Base-by-base conservation (phyloP, 2,888 invertebrate genomes). In the Rosalia funebris region DNA sequence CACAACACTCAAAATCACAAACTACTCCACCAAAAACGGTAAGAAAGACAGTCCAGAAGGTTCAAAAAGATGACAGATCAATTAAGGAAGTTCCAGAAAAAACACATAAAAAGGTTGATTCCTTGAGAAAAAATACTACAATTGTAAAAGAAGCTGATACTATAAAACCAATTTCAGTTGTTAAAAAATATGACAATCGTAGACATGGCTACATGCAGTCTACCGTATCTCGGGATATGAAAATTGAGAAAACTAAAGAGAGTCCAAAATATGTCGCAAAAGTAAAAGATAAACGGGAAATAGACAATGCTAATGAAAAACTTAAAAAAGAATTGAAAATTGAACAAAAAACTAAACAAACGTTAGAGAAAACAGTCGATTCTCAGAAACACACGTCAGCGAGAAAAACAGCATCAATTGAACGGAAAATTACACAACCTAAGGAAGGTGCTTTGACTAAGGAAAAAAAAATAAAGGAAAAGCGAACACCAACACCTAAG, bases 131-230 rank as follows among this genome's bases (percentile, higher is more conserved):
- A 69, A n/a, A n/a, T n/a, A n/a, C n/a, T n/a, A n/a, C n/a, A n/a
- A n/a, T n/a, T n/a, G n/a, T n/a, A n/a, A 65, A 62, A 50, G 62
- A 62, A 41, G 16, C 41, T 12, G 41, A 53, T 14, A 20, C 45
- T 4, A 39, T 57, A 56, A 55, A 60, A 45, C 68, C 69, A 9
- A 41, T 57, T 15, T 67, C 66, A 10, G 62, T 63, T 37, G 48
- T 64, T 2, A 73, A 66, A 42, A 79, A 77, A 69, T 71, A 72
- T 56, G 77, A 78, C 41, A 71, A 53, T 17, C 66, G 75, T 52
- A 69, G 77, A 15, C 83, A 82, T 71, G 84, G 86, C 39, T 87
- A 87, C 66, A 87, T 87, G 87, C 84, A 84, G 64, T 86, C 87
- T 0, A 87, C 87, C 16, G 72, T 87, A 37, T 85, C 87, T 0